A percentile compares a stretch with the other conserved stretches of the same genome.
These are phyloP conservation scores for Zhengitettix transpicula DNA, from an alignment of 2,888 invertebrate species.

Conservation along the genomic window DNA sequence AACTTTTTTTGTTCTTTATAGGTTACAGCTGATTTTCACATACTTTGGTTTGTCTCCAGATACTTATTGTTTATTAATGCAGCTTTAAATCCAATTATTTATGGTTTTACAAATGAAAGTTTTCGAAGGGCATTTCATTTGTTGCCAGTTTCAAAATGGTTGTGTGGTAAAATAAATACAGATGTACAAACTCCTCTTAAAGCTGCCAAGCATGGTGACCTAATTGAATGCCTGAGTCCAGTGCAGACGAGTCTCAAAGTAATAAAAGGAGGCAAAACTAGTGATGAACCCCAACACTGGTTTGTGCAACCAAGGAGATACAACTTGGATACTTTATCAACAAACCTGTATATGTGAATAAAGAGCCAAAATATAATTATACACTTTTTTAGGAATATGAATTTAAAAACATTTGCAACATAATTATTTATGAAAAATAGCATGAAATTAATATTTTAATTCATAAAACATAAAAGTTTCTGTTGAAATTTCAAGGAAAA, in stretches of 20 bases:
- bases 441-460: too few relatives aligned
- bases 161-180: conserved; percentile 5
- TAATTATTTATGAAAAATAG: too few relatives aligned
- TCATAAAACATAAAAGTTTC: too few relatives aligned
- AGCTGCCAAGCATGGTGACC: neutral
- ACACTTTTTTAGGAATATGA: neutral
- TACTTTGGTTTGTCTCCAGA: conserved; percentile 50
- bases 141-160: conserved; percentile 6
- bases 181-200: neutral
- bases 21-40: conserved; percentile 37
- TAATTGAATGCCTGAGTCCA: neutral
- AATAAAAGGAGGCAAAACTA: neutral
- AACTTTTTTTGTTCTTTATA: neutral
- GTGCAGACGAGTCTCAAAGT: neutral
- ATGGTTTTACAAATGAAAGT: conserved; percentile 54
- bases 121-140: conserved; percentile 42
- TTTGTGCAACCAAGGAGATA: neutral
- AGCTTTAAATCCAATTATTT: conserved; percentile 60
- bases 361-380: neutral
- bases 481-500: too few relatives aligned
- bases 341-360: neutral
- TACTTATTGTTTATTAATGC: conserved; percentile 54
- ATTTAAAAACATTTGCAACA: too few relatives aligned
- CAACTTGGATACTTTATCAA: neutral
- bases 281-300: neutral